Percentiles rank a stretch among this genome's conserved stretches.
Conservation (phyloP, 2,888 invertebrate species). For the Pseudococcus viburni region DNA sequence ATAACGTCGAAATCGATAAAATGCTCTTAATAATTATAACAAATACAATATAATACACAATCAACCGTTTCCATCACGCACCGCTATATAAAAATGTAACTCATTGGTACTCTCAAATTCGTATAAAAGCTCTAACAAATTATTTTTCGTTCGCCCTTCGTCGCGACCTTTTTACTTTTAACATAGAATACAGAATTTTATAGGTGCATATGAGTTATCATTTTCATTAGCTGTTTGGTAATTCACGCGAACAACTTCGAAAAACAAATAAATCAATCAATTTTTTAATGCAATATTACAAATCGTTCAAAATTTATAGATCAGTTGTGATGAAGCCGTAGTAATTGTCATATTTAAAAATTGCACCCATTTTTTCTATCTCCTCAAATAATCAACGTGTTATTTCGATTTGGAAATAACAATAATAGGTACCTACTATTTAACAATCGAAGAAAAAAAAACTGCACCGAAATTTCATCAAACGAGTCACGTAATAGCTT, state of each 20-base stretch:
- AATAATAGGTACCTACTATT: background rate
- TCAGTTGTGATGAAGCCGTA: slow-evolving; percentile 19
- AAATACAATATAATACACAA: slow-evolving; percentile 57
- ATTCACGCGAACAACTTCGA: slow-evolving; percentile 14
- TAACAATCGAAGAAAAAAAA: slow-evolving; percentile 20
- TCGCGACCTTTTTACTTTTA: background rate
- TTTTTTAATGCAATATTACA: background rate
- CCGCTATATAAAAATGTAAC: slow-evolving; percentile 40
- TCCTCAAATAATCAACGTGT: background rate
- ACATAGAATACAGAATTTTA: background rate
- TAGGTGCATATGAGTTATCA: slow-evolving; percentile 14
- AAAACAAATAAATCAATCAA: slow-evolving; percentile 10
- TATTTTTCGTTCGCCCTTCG: background rate
- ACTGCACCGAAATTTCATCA: slow-evolving; percentile 38
- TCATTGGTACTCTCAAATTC: slow-evolving; percentile 21
- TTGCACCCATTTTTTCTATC: background rate
- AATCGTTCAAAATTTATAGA: slow-evolving; percentile 18
- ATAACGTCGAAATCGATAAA: slow-evolving; percentile 64
- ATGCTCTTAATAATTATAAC: slow-evolving; percentile 59
- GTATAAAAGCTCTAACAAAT: background rate
- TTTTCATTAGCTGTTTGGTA: slow-evolving; percentile 16
- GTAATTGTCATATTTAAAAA: background rate
- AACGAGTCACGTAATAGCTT: slow-evolving; percentile 39
- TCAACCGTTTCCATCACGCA: slow-evolving; percentile 44
- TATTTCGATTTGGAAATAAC: background rate